These are phyloP conservation scores for Buceros bicornis DNA, from an alignment of 2,797 vertebrate species.

Conservation along the genomic window DNA sequence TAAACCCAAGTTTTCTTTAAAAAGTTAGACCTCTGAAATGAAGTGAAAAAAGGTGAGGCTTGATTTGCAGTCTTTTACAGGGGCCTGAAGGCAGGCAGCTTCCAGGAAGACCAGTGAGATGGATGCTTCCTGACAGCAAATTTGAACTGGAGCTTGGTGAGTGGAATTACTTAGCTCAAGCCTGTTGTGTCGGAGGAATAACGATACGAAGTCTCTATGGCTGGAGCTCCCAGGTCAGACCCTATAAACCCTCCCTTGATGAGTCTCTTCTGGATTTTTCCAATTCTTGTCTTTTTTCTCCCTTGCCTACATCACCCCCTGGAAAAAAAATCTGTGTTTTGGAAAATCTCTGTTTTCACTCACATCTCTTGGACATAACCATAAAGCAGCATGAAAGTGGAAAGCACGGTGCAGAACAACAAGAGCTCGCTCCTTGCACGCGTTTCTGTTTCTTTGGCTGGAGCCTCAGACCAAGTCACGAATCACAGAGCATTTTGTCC, in stretches of 20 bases:
- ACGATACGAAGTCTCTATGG: rapidly evolving
- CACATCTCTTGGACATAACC: rapidly evolving
- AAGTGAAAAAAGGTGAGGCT: neutral
- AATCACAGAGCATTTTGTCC: conserved; percentile 16
- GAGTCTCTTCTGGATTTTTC: neutral
- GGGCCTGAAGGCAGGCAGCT: neutral
- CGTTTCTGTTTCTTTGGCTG: neutral
- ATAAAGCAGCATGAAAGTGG: rapidly evolving
- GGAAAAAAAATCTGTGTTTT: neutral
- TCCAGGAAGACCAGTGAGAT: neutral
- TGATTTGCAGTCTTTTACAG: neutral
- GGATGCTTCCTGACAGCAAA: neutral
- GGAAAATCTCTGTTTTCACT: neutral
- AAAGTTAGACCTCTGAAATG: neutral
- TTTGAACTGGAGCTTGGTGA: neutral
- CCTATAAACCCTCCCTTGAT: neutral
- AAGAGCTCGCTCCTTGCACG: neutral
- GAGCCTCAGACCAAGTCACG: neutral
- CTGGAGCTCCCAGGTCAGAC: neutral
- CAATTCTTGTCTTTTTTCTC: neutral
- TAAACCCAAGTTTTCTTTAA: neutral
- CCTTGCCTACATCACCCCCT: neutral
- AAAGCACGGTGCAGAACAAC: neutral
- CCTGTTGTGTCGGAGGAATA: neutral
- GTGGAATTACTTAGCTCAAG: neutral